Conservation (phyloP, 2,113 vertebrate species). For the Myocastor coypus region DNA sequence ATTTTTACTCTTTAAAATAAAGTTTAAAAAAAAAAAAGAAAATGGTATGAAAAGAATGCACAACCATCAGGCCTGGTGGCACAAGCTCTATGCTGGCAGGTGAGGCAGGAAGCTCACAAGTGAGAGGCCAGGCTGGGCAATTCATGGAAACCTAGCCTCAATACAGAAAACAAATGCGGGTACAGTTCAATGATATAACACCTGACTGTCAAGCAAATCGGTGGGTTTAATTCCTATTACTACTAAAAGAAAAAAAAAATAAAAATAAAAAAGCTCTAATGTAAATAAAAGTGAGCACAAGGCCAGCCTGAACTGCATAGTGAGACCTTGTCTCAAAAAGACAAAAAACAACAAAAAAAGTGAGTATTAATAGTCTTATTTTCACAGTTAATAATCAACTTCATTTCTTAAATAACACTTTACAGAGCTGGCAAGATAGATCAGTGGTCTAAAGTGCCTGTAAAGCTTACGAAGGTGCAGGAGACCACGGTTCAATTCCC, state of each 20-base stretch:
- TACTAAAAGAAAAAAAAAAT: background rate
- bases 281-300: background rate
- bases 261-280: background rate
- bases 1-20: no score
- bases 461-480: no score
- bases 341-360: no score
- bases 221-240: background rate
- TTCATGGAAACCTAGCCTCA: background rate
- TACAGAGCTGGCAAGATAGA: background rate
- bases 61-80: background rate
- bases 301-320: no score
- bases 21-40: no score
- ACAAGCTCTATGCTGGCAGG: background rate
- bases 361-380: background rate
- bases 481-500: no score
- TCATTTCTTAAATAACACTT: background rate
- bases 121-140: background rate
- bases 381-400: background rate
- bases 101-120: background rate
- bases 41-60: conserved; percentile 11
- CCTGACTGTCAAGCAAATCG: background rate
- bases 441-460: no score
- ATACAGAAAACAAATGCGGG: background rate
- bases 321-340: no score
- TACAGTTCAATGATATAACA: background rate